phyloP scores from a whole-genome alignment of 2,797 vertebrate genomes.

The Carduelis carduelis region DNA sequence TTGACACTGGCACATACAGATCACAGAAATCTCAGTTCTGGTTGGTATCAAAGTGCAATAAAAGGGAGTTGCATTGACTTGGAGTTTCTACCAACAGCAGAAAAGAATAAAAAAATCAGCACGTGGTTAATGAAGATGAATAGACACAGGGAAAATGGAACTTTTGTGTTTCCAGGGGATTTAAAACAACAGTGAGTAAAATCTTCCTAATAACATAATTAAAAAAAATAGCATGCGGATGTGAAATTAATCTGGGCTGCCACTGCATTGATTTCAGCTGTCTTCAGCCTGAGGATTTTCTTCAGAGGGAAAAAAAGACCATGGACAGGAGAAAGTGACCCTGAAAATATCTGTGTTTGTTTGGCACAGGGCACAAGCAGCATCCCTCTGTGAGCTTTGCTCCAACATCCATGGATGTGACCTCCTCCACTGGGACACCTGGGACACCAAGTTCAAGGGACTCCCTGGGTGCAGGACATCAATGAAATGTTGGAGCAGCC shows the following conservation, averaged over 20 bases:
- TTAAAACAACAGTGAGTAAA: slow-evolving; percentile 53
- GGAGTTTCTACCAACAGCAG: slow-evolving; percentile 22
- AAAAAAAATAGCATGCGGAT: background rate
- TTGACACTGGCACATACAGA: background rate
- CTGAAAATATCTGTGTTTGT: background rate
- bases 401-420: no score
- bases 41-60: background rate
- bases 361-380: accelerated
- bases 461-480: accelerated
- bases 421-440: background rate
- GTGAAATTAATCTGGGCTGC: slow-evolving; percentile 27
- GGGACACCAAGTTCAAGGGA: background rate
- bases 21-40: background rate
- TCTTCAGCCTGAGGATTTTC: background rate
- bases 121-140: slow-evolving; percentile 45
- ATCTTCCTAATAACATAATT: slow-evolving; percentile 28
- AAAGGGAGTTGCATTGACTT: background rate
- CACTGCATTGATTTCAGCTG: background rate
- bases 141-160: slow-evolving; percentile 41
- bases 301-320: background rate
- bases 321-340: background rate
- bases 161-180: slow-evolving; percentile 55
- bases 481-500: background rate
- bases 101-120: slow-evolving; percentile 37
- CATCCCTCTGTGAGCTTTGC: background rate